Percentiles rank a stretch among this genome's conserved stretches.
phyloP scores from a whole-genome alignment of 2,113 vertebrate species.

The Oxyruncus cristatus region DNA sequence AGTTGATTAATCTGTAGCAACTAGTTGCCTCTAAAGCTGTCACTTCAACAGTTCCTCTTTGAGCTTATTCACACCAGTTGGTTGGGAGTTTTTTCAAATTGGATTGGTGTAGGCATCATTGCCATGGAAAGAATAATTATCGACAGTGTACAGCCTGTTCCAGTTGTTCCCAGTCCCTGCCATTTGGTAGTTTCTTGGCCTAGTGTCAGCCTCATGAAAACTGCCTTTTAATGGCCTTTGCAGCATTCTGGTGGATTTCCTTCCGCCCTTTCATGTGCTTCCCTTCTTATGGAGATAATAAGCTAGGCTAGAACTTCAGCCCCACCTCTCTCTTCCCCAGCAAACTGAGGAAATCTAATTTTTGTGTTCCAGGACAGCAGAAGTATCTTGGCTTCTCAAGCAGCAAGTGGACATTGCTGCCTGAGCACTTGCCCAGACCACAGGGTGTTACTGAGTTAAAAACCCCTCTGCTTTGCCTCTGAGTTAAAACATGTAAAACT shows the following conservation, averaged over 20 bases:
- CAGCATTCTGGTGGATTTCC: slow-evolving; percentile 46
- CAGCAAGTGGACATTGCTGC: neutral
- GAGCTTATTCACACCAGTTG: neutral
- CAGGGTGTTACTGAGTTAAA: neutral
- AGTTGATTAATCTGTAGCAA: slow-evolving; percentile 37
- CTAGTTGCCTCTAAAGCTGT: neutral
- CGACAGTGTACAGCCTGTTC: slow-evolving; percentile 21
- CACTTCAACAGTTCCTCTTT: slow-evolving; percentile 24
- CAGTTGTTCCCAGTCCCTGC: slow-evolving; percentile 18
- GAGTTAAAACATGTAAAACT: neutral
- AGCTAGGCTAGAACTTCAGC: slow-evolving; percentile 19
- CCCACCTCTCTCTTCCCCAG: slow-evolving; percentile 17
- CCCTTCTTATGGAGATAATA: slow-evolving; percentile 6
- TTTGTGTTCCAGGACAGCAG: slow-evolving; percentile 14
- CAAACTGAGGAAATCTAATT: slow-evolving; percentile 6
- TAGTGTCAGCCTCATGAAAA: slow-evolving; percentile 44
- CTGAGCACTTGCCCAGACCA: neutral
- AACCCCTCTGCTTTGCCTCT: neutral
- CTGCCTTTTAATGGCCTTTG: slow-evolving; percentile 36
- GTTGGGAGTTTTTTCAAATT: neutral
- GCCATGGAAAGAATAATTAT: slow-evolving; percentile 40
- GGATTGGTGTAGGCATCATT: slow-evolving; percentile 12
- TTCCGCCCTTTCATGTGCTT: slow-evolving; percentile 35
- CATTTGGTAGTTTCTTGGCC: slow-evolving; percentile 53
- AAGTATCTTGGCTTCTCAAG: neutral